Evolutionary conservation across 2,888 invertebrate species (phyloP).

Genomic region (Netelia virgata): DNA sequence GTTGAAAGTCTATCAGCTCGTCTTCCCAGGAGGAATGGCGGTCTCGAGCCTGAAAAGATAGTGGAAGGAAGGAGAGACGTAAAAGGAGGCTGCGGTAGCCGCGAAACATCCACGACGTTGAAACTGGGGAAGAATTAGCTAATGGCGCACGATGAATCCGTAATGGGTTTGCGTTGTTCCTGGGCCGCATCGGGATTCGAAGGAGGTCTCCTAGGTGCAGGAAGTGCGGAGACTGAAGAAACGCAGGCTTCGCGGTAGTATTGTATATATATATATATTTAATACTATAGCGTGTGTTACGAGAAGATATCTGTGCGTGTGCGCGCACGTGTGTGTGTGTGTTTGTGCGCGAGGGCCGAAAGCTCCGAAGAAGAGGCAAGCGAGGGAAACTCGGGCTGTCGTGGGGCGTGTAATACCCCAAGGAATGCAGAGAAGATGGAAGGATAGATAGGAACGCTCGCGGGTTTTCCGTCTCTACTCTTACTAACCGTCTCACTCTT

Average conservation of each 20-base stretch:
- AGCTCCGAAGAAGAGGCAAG: slow-evolving; percentile 60
- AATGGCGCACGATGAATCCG: slow-evolving; percentile 85
- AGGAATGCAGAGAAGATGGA: slow-evolving; percentile 84
- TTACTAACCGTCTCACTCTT: slow-evolving; percentile 50
- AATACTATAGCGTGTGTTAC: not conserved
- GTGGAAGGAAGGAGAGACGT: slow-evolving; percentile 33
- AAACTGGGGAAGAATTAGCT: slow-evolving; percentile 82
- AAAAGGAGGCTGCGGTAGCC: slow-evolving; percentile 31
- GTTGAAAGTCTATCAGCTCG: slow-evolving; percentile 48
- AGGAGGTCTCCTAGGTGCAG: slow-evolving; percentile 72
- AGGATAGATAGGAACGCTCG: slow-evolving; percentile 81
- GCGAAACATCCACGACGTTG: slow-evolving; percentile 71
- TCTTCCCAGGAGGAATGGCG: slow-evolving; percentile 46
- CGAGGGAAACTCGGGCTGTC: slow-evolving; percentile 71
- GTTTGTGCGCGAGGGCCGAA: slow-evolving; percentile 44
- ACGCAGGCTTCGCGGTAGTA: slow-evolving; percentile 45
- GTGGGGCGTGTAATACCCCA: slow-evolving; percentile 83
- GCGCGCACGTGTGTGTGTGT: too few species aligned
- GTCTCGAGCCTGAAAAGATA: slow-evolving; percentile 35
- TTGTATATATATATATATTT: slow-evolving; percentile 41
- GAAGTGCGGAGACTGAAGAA: slow-evolving; percentile 52
- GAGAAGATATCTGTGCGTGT: not conserved
- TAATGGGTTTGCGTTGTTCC: slow-evolving; percentile 84
- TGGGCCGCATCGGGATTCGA: slow-evolving; percentile 81
- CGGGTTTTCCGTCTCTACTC: slow-evolving; percentile 64